phyloP scores from a whole-genome alignment of 2,888 invertebrate species.

The Andrena haemorrhoa region DNA sequence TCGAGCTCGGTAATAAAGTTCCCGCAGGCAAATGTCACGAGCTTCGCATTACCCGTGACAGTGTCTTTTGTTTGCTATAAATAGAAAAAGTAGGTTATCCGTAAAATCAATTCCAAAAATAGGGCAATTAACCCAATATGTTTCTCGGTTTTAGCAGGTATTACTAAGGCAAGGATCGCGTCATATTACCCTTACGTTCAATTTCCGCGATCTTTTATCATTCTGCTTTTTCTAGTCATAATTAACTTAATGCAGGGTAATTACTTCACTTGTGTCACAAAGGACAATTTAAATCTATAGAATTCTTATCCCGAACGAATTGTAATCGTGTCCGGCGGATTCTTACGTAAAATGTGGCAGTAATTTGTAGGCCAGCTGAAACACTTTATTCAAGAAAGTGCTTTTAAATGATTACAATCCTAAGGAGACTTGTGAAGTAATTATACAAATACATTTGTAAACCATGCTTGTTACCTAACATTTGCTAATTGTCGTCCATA shows the following conservation, averaged over 20 bases:
- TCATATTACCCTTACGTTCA: background rate
- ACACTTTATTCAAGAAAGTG: background rate
- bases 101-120: conserved; percentile 76
- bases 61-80: conserved; percentile 73
- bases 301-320: background rate
- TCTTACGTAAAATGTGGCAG: background rate
- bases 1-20: conserved; percentile 19
- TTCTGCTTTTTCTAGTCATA: background rate
- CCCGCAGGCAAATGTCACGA: conserved; percentile 56
- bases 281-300: background rate
- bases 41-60: conserved; percentile 46
- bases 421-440: too few relatives aligned
- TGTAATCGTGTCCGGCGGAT: background rate
- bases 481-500: too few relatives aligned
- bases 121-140: conserved; percentile 51
- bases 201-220: background rate
- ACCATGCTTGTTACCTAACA: too few relatives aligned
- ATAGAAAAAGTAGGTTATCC: conserved; percentile 77
- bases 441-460: too few relatives aligned
- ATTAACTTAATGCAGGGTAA: background rate
- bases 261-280: background rate
- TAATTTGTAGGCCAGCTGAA: background rate
- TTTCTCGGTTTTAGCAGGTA: conserved; percentile 19
- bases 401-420: too few relatives aligned
- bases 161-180: background rate